Conservation (phyloP, 1,140 invertebrate genomes). For the Portunus trituberculatus region DNA sequence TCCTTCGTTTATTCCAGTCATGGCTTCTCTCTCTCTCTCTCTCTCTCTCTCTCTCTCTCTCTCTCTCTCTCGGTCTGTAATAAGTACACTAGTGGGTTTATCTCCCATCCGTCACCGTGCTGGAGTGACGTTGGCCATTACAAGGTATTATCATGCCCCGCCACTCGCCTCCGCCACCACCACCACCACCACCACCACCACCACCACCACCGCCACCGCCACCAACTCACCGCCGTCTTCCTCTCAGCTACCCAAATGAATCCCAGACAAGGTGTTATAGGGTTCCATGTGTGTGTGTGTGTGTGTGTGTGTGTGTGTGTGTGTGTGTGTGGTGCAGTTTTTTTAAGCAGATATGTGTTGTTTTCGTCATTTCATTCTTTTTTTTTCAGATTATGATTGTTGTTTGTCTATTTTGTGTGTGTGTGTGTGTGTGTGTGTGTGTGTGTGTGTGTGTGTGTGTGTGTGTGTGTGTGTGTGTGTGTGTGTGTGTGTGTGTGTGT, state of each 20-base stretch:
- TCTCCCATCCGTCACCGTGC: not conserved
- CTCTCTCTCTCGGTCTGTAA: not conserved
- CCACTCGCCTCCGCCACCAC: not conserved
- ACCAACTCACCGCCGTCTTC: not conserved
- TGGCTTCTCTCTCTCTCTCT: not conserved
- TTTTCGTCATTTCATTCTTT: too few relatives aligned
- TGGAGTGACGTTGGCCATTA: not conserved
- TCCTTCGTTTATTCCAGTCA: too few relatives aligned
- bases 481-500: not conserved
- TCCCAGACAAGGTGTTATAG: not conserved
- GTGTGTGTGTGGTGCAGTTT: too few relatives aligned
- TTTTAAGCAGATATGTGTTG: too few relatives aligned
- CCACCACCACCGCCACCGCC: not conserved
- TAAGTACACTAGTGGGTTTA: not conserved
- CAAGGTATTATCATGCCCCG: constrained; percentile 12
- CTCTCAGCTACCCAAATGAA: not conserved
- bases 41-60: not conserved
- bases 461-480: not conserved
- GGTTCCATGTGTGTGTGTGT: constrained; percentile 32
- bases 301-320: not conserved
- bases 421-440: not conserved
- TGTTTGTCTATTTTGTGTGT: not conserved
- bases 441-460: constrained; percentile 1
- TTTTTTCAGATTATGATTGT: too few relatives aligned
- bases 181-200: not conserved